Evolutionary conservation across 2,797 vertebrate genomes (phyloP).

Genomic region (Eleutherodactylus coqui): DNA sequence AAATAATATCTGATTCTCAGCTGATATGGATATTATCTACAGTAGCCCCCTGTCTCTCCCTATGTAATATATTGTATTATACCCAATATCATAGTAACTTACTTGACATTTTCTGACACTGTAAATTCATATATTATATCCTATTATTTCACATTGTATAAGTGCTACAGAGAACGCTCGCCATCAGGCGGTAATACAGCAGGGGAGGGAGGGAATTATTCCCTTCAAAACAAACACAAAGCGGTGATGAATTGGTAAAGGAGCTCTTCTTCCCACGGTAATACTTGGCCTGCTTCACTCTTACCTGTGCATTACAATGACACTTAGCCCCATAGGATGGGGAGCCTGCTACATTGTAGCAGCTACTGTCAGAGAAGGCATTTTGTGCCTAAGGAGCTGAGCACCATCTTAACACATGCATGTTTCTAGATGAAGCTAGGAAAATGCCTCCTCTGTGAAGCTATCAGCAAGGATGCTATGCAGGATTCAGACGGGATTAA

Average conservation of each 20-base stretch:
- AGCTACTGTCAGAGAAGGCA: slow-evolving; percentile 9
- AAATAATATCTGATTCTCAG: neutral
- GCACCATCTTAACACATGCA: slow-evolving; percentile 35
- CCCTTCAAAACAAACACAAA: slow-evolving; percentile 24
- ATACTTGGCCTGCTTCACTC: neutral
- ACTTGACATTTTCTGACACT: neutral
- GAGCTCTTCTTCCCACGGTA: slow-evolving; percentile 4
- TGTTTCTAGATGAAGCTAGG: neutral
- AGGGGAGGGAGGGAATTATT: neutral
- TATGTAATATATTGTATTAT: too few species aligned
- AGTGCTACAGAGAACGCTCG: neutral
- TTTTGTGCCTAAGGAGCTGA: slow-evolving; percentile 25
- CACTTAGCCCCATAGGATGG: neutral
- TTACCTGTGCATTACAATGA: neutral
- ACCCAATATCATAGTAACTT: too few species aligned
- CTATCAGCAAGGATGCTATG: neutral
- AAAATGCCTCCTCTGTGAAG: slow-evolving; percentile 9
- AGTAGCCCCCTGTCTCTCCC: too few species aligned
- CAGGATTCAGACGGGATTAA: slow-evolving; percentile 1
- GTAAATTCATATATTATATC: neutral
- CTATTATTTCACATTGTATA: neutral
- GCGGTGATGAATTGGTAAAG: slow-evolving; percentile 21
- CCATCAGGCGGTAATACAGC: neutral
- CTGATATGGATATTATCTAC: too few species aligned
- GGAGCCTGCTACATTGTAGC: neutral